Percentiles rank a stretch among this genome's conserved stretches.
These are phyloP conservation scores for Elysia crispata DNA, from an alignment of 2,888 invertebrate genomes.

Conservation along the genomic window DNA sequence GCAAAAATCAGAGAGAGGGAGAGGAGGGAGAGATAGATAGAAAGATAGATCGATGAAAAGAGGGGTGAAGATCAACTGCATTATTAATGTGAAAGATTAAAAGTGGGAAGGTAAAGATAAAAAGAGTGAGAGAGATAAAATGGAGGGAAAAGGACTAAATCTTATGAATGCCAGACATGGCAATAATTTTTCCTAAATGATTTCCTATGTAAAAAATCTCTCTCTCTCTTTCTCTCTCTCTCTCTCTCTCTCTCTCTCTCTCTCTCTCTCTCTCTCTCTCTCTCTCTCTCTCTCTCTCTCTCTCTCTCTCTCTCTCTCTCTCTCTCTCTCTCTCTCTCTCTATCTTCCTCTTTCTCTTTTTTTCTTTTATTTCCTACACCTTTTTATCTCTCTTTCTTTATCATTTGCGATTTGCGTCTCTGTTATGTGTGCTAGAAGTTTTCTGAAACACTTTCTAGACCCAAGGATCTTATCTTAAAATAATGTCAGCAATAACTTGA, in stretches of 20 bases:
- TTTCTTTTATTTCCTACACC: slow-evolving; percentile 25
- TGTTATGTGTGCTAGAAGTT: no score
- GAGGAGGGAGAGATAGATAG: slow-evolving; percentile 1
- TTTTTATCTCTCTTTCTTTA: neutral
- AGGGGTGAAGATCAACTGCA: neutral
- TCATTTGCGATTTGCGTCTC: no score
- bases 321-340: slow-evolving; percentile 19
- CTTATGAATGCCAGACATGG: no score
- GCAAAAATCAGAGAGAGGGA: no score
- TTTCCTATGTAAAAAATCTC: no score
- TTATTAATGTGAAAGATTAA: neutral
- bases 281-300: neutral
- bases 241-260: neutral
- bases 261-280: slow-evolving; percentile 16
- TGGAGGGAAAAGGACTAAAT: no score
- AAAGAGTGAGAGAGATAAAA: no score
- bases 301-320: neutral
- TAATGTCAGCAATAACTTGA: no score
- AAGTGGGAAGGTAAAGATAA: neutral
- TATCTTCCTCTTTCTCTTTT: slow-evolving; percentile 26
- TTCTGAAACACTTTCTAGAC: no score
- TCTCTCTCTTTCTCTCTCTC: neutral
- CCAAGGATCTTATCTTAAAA: no score
- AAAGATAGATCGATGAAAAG: neutral
- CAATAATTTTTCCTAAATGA: no score